phyloP scores from a whole-genome alignment of 2,113 vertebrate genomes.

The Ovibos moschatus region DNA sequence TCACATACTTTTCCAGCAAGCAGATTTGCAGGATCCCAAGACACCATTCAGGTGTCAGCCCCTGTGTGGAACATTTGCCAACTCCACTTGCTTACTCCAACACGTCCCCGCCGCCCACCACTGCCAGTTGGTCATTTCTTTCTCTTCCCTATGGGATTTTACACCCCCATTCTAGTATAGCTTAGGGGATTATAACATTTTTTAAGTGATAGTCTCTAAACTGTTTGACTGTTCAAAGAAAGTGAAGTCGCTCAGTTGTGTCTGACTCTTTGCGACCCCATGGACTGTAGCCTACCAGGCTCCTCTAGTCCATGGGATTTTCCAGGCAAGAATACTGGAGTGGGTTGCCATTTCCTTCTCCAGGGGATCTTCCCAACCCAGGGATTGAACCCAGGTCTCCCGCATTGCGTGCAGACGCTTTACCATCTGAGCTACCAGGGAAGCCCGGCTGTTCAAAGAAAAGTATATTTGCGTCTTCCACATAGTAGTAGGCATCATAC shows the following conservation, averaged over 20 bases:
- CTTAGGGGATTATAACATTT: neutral
- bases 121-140: neutral
- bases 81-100: neutral
- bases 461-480: neutral
- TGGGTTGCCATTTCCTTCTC: neutral
- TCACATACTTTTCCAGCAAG: neutral
- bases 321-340: neutral
- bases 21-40: neutral
- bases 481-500: neutral
- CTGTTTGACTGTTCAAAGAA: neutral
- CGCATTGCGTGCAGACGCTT: accelerated
- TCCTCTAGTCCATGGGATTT: neutral
- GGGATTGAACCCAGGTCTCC: neutral
- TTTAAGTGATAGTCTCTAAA: neutral
- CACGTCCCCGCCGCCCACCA: neutral
- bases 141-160: neutral
- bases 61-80: neutral
- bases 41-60: neutral
- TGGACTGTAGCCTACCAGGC: neutral
- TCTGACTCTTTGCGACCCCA: neutral
- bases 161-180: neutral
- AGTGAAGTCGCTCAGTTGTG: neutral
- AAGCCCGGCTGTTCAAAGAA: neutral
- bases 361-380: neutral
- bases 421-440: neutral